A percentile compares a stretch with the other conserved stretches of the same genome.
phyloP scores from a whole-genome alignment of 2,113 vertebrate genomes.

The Heterochromis multidens region DNA sequence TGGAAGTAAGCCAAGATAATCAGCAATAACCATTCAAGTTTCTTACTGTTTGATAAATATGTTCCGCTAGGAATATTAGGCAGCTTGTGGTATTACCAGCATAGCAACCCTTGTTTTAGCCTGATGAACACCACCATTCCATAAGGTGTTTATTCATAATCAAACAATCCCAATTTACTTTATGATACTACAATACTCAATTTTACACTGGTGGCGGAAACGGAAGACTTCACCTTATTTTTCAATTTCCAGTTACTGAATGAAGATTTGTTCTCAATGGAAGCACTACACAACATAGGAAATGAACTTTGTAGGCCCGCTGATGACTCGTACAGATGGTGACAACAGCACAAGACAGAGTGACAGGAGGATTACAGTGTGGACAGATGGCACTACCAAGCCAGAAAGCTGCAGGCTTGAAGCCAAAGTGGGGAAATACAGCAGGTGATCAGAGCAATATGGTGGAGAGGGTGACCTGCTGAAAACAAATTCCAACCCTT shows the following conservation, averaged over 20 bases:
- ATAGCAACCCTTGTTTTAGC: neutral
- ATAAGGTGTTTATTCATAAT: neutral
- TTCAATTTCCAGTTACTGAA: neutral
- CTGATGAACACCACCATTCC: neutral
- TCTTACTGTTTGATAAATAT: neutral
- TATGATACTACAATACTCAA: neutral
- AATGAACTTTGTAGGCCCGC: neutral
- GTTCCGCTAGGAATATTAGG: neutral
- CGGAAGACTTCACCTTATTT: neutral
- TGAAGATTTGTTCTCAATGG: neutral
- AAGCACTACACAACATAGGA: neutral
- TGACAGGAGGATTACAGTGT: conserved; percentile 50
- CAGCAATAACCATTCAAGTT: neutral
- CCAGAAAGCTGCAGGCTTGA: neutral
- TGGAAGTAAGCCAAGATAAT: neutral
- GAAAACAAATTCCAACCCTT: neutral
- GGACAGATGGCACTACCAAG: conserved; percentile 53
- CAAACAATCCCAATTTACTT: neutral
- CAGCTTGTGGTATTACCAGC: neutral
- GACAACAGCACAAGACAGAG: conserved; percentile 2
- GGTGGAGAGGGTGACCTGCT: neutral
- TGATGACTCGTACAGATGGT: conserved; percentile 36
- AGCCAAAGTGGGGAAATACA: neutral
- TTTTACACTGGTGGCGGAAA: neutral
- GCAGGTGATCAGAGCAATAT: conserved; percentile 31